phyloP scores from a whole-genome alignment of 2,888 invertebrate genomes.

The Scotopteryx bipunctaria region DNA sequence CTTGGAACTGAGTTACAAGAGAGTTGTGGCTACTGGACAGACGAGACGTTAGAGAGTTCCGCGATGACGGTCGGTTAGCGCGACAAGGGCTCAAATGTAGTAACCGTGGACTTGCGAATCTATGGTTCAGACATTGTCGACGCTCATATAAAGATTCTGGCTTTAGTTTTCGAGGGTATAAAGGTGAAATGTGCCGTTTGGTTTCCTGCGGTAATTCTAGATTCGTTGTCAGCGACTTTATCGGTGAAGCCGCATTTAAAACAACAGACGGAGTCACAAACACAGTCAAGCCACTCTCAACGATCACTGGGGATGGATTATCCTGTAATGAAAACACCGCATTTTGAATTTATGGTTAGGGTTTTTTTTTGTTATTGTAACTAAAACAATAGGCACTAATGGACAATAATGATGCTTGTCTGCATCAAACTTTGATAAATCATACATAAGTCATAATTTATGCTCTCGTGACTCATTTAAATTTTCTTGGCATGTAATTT shows the following conservation, averaged over 20 bases:
- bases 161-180: constrained; percentile 67
- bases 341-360: not conserved
- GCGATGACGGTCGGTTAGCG: constrained; percentile 86
- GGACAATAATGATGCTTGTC: not conserved
- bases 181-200: constrained; percentile 61
- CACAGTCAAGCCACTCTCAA: constrained; percentile 54
- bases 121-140: constrained; percentile 69
- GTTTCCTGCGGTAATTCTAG: constrained; percentile 52
- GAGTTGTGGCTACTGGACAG: constrained; percentile 94
- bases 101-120: constrained; percentile 76
- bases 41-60: constrained; percentile 90
- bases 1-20: constrained; percentile 88
- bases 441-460: no score
- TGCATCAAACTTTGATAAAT: no score
- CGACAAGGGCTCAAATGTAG: constrained; percentile 85
- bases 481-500: no score
- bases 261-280: constrained; percentile 57
- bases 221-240: constrained; percentile 47
- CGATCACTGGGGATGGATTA: constrained; percentile 51
- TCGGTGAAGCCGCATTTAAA: constrained; percentile 51
- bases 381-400: not conserved
- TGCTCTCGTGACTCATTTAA: no score
- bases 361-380: constrained; percentile 12
- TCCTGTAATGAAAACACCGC: constrained; percentile 76
- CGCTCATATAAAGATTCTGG: constrained; percentile 69